These are phyloP conservation scores for Hoplodrina ambigua DNA, from an alignment of 2,888 invertebrate species.

Conservation along the genomic window DNA sequence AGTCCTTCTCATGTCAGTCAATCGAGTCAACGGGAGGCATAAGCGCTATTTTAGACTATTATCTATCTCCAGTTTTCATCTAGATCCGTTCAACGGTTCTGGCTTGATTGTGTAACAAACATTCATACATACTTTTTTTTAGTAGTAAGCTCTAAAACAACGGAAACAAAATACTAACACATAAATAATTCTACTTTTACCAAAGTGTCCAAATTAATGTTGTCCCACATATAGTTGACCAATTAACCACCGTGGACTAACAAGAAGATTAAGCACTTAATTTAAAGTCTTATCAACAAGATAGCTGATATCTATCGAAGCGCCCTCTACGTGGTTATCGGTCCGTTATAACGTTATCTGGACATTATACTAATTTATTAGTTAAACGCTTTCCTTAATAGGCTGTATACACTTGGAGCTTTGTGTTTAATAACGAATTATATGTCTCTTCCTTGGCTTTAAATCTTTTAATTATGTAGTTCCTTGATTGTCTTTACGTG, in stretches of 20 bases:
- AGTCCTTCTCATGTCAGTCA: too few species aligned
- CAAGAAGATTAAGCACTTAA: constrained; percentile 18
- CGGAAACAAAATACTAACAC: too few species aligned
- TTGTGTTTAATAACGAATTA: not conserved
- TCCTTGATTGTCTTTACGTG: too few species aligned
- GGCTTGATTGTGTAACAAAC: too few species aligned
- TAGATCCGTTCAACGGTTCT: too few species aligned
- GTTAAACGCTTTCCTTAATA: constrained; percentile 23
- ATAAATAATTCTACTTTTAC: not conserved
- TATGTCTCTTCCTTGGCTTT: not conserved
- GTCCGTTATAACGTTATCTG: constrained; percentile 17
- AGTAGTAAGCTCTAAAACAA: too few species aligned
- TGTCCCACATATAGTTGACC: not conserved
- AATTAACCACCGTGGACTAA: not conserved
- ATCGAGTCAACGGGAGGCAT: too few species aligned
- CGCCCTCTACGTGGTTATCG: constrained; percentile 13
- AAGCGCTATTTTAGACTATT: too few species aligned
- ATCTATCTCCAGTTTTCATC: too few species aligned
- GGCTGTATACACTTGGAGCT: not conserved
- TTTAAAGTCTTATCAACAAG: constrained; percentile 25
- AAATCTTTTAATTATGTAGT: not conserved
- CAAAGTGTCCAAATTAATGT: not conserved
- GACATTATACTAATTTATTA: constrained; percentile 32
- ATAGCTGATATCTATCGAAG: constrained; percentile 17
- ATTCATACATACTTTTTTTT: too few species aligned